phyloP scores from a whole-genome alignment of 2,113 vertebrate genomes.

The Passer domesticus region DNA sequence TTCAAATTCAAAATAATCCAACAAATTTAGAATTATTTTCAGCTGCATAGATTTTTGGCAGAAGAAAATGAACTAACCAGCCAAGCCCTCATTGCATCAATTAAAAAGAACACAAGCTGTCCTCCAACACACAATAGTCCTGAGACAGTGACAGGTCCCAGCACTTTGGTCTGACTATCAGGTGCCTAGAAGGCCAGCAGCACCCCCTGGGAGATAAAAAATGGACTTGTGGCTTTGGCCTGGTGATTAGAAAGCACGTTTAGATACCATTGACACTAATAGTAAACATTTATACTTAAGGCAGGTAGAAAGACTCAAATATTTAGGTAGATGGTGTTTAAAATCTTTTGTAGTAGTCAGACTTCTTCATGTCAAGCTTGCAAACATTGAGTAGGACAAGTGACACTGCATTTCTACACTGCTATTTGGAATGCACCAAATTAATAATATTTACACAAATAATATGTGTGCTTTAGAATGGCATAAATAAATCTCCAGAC shows the following conservation, averaged over 20 bases:
- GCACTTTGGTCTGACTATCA: not conserved
- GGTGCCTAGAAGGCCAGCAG: rapidly evolving
- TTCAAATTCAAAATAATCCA: not conserved
- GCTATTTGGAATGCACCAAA: not conserved
- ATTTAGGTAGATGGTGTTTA: not conserved
- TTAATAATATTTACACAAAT: not conserved
- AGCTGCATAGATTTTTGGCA: not conserved
- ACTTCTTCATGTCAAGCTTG: not conserved
- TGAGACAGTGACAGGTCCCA: not conserved
- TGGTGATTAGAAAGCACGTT: not conserved
- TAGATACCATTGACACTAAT: not conserved
- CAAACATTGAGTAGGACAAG: not conserved
- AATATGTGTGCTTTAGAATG: not conserved
- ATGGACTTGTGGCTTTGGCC: not conserved
- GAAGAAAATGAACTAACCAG: not conserved
- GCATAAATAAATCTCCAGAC: not conserved
- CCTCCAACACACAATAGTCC: not conserved
- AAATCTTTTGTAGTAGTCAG: not conserved
- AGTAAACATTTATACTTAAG: not conserved
- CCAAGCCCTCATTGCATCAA: not conserved
- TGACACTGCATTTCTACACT: not conserved
- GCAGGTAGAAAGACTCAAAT: not conserved
- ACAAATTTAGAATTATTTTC: not conserved
- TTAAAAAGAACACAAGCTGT: not conserved
- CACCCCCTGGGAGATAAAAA: not conserved